Percentiles rank a stretch among this genome's conserved stretches.
phyloP scores from a whole-genome alignment of 2,797 vertebrate species.

The Halcyon leucocephala region DNA sequence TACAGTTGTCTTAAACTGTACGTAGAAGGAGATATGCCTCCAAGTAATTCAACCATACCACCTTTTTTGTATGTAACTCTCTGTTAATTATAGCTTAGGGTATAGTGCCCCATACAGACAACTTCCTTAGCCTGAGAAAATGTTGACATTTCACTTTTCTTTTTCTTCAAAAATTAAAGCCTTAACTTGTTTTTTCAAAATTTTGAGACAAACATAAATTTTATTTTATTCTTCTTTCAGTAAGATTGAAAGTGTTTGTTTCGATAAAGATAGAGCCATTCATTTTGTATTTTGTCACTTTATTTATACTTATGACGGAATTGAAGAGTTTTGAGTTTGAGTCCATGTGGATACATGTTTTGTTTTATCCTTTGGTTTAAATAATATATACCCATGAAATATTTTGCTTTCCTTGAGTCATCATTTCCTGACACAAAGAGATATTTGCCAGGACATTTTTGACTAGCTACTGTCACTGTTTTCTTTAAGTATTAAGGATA shows the following conservation, averaged over 20 bases:
- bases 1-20: background rate
- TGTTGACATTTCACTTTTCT: background rate
- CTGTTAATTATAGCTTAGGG: background rate
- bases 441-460: background rate
- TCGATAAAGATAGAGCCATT: background rate
- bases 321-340: background rate
- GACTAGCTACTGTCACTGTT: background rate
- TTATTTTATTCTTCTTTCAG: background rate
- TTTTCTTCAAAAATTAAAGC: background rate
- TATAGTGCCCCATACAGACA: background rate
- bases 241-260: background rate
- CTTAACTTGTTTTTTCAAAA: background rate
- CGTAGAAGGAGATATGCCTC: background rate
- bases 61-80: background rate
- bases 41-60: background rate
- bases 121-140: background rate
- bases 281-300: background rate
- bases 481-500: background rate
- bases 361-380: background rate
- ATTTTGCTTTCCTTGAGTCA: background rate
- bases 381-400: background rate
- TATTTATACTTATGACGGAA: background rate
- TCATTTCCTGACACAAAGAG: background rate
- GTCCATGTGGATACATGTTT: background rate
- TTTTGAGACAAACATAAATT: background rate